Base-by-base conservation (phyloP, 2,797 vertebrate genomes). In the Enteromius anoplus region DNA sequence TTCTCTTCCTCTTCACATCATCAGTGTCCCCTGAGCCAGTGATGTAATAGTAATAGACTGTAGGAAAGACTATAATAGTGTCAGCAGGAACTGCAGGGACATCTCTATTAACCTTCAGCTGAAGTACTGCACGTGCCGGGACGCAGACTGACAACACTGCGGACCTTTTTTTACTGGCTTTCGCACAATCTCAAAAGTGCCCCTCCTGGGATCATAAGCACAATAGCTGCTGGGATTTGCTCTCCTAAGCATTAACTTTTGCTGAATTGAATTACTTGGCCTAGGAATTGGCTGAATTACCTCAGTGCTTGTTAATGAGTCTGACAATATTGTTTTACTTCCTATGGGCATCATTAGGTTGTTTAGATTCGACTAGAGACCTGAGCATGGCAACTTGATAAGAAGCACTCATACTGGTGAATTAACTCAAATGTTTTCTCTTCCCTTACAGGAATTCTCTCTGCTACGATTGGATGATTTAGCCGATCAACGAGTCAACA, bases 401-500 rank as follows among this genome's bases (percentile, higher is more conserved):
- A 65, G 76, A 66, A 60, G 65, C 53, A 55, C 53, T 78, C 75
- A 62, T 83, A 70, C 62, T 60, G 65, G 66, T 71, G 40, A 83
- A 71, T 70, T 83, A 71, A 70, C 65, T 19, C 12, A 4, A 70
- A 71, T n/a, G 3, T 68, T 83, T 78, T 71, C 7, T 86, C 73
- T 76, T 37, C 15, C 71, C 2, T 37, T 77, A 26, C 85, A 99
- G 98, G 98, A 99, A 90, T 99, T 99, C 87, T 96, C 97, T 53
- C 93, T 99, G 47, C 96, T 97, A 80, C 95, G 91, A 86, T 91
- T 99, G 91, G 97, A 99, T 80, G 96, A 93, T 64, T 92, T 97
- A 72, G 92, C 91, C 26, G 96, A 99, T 0, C 96, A 98, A 51
- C 89, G 97, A 66, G 97, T 98, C 90, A 99, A 98, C 94, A 96